These are phyloP conservation scores for Vanessa tameamea DNA, from an alignment of 1,140 invertebrate species.

Conservation along the genomic window DNA sequence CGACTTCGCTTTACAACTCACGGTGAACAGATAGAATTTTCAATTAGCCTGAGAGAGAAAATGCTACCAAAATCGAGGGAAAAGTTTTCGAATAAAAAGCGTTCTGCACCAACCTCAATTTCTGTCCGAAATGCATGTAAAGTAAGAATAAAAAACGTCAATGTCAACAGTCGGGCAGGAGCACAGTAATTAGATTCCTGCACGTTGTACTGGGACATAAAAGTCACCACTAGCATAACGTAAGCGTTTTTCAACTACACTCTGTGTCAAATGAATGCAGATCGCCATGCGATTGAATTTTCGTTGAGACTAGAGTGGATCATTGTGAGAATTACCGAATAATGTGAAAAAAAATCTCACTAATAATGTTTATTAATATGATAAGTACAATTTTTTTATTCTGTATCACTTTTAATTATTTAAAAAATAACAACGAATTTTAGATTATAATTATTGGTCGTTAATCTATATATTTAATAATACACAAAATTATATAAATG, in stretches of 20 bases:
- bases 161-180: constrained; percentile 43
- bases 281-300: constrained; percentile 40
- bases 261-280: constrained; percentile 40
- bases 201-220: constrained; percentile 42
- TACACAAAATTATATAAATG: too few species aligned
- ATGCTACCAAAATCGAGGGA: constrained; percentile 10
- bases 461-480: too few species aligned
- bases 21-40: constrained; percentile 27
- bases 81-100: constrained; percentile 30
- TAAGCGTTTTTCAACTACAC: constrained; percentile 39
- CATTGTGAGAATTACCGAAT: not conserved
- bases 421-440: too few species aligned
- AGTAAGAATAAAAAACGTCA: constrained; percentile 41
- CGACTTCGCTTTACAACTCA: constrained; percentile 18
- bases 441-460: too few species aligned
- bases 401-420: too few species aligned
- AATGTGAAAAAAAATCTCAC: not conserved
- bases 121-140: constrained; percentile 33
- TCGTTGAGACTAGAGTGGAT: not conserved
- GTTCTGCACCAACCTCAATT: constrained; percentile 37
- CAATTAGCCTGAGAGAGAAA: constrained; percentile 19
- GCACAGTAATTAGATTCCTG: constrained; percentile 52
- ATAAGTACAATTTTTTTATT: too few species aligned
- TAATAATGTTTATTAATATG: too few species aligned
- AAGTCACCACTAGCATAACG: constrained; percentile 39